Base-by-base conservation (phyloP, 64 coral and sea anemone species). In the Pachyseris speciosa region DNA sequence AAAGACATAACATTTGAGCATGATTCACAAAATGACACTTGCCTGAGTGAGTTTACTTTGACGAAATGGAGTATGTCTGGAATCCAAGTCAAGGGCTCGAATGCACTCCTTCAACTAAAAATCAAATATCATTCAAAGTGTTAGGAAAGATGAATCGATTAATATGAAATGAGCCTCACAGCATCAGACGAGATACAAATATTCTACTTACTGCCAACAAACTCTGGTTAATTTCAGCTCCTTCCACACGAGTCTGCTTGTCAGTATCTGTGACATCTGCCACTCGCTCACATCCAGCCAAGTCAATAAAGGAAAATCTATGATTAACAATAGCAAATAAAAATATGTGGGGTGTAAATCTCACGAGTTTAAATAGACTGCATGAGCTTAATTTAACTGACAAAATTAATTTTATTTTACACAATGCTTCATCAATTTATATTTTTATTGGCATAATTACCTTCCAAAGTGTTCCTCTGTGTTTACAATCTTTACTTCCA, bases 21-120 rank as follows among this genome's bases (percentile, higher is more conserved):
- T 25, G 16, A 16, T n/a, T n/a, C n/a, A n/a, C n/a, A n/a, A n/a
- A n/a, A n/a, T n/a, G n/a, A 11, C 11, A 59, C 34, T 32, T 89
- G 88, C 94, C 94, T 89, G 94, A 17, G 94, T 96, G 52, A 96
- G 90, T 76, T 96, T 96, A 70, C 94, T 96, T 58, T 96, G 94
- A 52, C 94, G 92, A 77, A 96, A 96, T 39, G 94, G 94, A 20
- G 94, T 96, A 39, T 96, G 94, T 32, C 72, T 88, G 8, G 90
- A 96, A 72, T 96, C 94, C 73, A 93, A 80, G 68, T 96, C 94
- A 59, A 96, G 61, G 3, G 94, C 84, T 85, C 94, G 64, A 15
- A 96, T 96, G 9, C 94, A 96, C 37, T 96, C 94, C 75, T 96
- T 96, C 22, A 96, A 86, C 94, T 96, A 48, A 8, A 65, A 7